Evolutionary conservation across 2,113 vertebrate genomes (phyloP).

Genomic region (Theristicus caerulescens): DNA sequence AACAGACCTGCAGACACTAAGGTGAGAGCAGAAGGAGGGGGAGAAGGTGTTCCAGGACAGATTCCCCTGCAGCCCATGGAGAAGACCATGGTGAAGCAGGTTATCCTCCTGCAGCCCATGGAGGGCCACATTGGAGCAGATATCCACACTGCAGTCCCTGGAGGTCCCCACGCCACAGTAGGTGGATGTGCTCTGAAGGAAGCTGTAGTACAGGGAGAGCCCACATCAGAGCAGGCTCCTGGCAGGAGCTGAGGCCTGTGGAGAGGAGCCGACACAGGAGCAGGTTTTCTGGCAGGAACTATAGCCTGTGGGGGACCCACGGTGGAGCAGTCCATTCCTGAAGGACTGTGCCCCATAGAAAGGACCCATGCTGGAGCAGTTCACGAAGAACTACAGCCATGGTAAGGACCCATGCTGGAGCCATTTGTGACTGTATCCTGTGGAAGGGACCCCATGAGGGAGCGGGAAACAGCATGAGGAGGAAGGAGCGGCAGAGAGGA

Average conservation of each 20-base stretch:
- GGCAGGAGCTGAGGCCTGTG: background rate
- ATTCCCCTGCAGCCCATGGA: background rate
- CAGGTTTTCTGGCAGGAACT: background rate
- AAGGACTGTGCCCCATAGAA: background rate
- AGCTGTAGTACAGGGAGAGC: background rate
- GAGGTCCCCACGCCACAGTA: background rate
- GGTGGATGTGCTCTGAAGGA: background rate
- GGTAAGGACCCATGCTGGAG: background rate
- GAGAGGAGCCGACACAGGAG: background rate
- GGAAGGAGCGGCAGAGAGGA: background rate
- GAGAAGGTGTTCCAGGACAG: background rate
- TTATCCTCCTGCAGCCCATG: background rate
- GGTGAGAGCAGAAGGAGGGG: background rate
- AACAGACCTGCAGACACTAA: background rate
- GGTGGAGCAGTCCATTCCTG: background rate
- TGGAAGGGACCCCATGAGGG: background rate
- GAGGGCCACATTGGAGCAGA: background rate
- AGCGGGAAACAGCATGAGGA: background rate
- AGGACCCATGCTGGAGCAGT: background rate
- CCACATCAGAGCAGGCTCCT: background rate
- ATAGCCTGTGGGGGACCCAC: accelerated
- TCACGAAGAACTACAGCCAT: background rate
- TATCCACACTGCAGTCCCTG: background rate
- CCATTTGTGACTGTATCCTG: background rate
- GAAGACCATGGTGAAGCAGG: background rate